Percentiles rank a stretch among this genome's conserved stretches.
Evolutionary conservation across 2,888 invertebrate genomes (phyloP).

Genomic region (Agrenia bidenticulata): DNA sequence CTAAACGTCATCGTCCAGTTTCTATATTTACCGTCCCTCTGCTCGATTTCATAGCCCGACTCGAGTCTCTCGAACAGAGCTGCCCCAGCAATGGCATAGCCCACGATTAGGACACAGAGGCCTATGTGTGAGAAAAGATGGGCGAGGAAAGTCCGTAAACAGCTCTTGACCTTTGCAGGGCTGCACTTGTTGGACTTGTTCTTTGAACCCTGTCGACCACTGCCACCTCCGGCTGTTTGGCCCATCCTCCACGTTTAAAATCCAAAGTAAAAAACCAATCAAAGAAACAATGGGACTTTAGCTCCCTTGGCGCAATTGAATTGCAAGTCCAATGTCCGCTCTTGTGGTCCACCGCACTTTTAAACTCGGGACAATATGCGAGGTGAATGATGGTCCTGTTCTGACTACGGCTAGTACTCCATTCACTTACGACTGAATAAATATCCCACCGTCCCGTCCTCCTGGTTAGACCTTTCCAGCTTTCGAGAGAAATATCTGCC

Average conservation of each 20-base stretch:
- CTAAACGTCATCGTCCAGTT: constrained; percentile 46
- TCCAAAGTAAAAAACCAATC: too few species aligned
- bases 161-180: constrained; percentile 52
- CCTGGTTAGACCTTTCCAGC: too few species aligned
- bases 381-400: too few species aligned
- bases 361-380: too few species aligned
- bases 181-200: constrained; percentile 37
- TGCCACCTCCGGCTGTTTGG: background rate
- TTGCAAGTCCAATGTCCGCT: too few species aligned
- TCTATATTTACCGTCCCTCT: constrained; percentile 60
- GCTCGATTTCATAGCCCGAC: constrained; percentile 67
- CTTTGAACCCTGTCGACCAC: background rate
- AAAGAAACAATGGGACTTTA: too few species aligned
- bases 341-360: too few species aligned
- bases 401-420: too few species aligned
- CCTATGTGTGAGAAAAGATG: constrained; percentile 70
- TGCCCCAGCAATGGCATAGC: constrained; percentile 73
- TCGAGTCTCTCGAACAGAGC: constrained; percentile 74
- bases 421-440: too few species aligned
- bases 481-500: too few species aligned
- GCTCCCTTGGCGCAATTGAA: too few species aligned
- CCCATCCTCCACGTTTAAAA: background rate
- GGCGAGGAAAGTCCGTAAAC: constrained; percentile 59
- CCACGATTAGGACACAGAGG: constrained; percentile 70
- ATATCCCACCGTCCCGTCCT: too few species aligned